A percentile compares a stretch with the other conserved stretches of the same genome.
phyloP scores from a whole-genome alignment of 1,140 invertebrate species.

The Pinna nobilis region DNA sequence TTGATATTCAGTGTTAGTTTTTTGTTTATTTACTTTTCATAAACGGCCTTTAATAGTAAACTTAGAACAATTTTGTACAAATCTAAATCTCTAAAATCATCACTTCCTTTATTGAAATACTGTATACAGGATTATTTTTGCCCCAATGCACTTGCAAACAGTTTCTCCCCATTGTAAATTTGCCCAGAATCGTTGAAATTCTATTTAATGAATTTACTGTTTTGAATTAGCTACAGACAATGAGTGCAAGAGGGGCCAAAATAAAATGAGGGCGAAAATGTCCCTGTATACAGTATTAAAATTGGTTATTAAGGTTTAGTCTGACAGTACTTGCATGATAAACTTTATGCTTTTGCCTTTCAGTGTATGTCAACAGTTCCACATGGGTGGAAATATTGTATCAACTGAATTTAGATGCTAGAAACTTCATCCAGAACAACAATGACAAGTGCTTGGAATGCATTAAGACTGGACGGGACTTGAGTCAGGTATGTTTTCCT shows the following conservation, averaged over 20 bases:
- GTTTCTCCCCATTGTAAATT: not conserved
- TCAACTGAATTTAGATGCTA: conserved; percentile 59
- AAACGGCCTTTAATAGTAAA: not conserved
- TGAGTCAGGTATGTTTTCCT: conserved; percentile 43
- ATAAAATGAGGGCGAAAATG: too few relatives aligned
- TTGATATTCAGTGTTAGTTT: too few relatives aligned
- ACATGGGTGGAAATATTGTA: conserved; percentile 68
- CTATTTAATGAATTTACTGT: not conserved
- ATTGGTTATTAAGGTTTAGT: too few relatives aligned
- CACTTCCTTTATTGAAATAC: too few relatives aligned
- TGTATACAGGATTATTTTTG: too few relatives aligned
- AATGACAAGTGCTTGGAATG: conserved; percentile 46
- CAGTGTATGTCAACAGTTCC: conserved; percentile 59
- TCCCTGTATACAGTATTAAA: too few relatives aligned
- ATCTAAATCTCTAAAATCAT: too few relatives aligned
- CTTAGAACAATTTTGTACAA: not conserved
- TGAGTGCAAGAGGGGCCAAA: too few relatives aligned
- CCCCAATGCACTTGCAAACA: too few relatives aligned
- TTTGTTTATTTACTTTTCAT: not conserved
- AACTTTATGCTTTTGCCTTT: too few relatives aligned
- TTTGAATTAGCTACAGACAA: not conserved
- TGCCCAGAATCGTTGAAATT: not conserved
- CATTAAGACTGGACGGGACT: conserved; percentile 42
- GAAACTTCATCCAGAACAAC: conserved; percentile 56
- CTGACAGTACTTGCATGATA: too few relatives aligned